Evolutionary conservation across 2,113 vertebrate species (phyloP), one percentile per base, ranked within the genome.

Genomic region (Ochotona princeps): DNA sequence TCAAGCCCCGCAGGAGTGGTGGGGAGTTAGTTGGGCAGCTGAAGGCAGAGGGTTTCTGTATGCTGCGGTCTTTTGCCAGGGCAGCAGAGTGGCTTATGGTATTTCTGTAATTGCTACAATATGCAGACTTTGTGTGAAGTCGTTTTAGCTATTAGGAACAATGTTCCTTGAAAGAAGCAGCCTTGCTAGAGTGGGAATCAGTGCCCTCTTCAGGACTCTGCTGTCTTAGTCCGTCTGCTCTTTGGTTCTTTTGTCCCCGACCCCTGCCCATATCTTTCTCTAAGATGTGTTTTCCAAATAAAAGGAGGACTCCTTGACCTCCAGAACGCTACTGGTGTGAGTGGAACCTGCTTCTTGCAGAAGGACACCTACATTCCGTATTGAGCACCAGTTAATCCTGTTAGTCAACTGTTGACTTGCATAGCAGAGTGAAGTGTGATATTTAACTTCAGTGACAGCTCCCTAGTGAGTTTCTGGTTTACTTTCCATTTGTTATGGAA

Each of bases 1-100:
- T 95, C 95, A 87, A 57, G 93, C 90, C 95, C 87, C 61, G 92
- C 92, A 76, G 92, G 96, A 96, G 84, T 76, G 38, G 38, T 44
- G 38, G 38, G 38, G 38, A 44, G 38, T n/a, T n/a, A n/a, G n/a
- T 44, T 44, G 81, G 72, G 76, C 69, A 87, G 93, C 93, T 47
- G 95, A 88, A 96, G 96, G 91, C 96, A 89, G 60, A 81, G 94
- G 83, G 75, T 74, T 89, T 92, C 75, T 89, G 88, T 20, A 75
- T 84, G 69, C 88, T 20, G 67, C 35, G n/a, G 86, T 76, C 90
- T 94, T 97, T 96, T 93, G 80, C 92, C 91, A 5, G 17, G 89
- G 96, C 92, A 93, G 90, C 96, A 83, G 28, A 30, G 12, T 61
- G 81, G 2, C 74, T 95, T 65, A 93, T 26, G 51, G 76, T 82